Evolutionary conservation across 2,888 invertebrate species (phyloP).

Genomic region (Sarcophaga rosellei): DNA sequence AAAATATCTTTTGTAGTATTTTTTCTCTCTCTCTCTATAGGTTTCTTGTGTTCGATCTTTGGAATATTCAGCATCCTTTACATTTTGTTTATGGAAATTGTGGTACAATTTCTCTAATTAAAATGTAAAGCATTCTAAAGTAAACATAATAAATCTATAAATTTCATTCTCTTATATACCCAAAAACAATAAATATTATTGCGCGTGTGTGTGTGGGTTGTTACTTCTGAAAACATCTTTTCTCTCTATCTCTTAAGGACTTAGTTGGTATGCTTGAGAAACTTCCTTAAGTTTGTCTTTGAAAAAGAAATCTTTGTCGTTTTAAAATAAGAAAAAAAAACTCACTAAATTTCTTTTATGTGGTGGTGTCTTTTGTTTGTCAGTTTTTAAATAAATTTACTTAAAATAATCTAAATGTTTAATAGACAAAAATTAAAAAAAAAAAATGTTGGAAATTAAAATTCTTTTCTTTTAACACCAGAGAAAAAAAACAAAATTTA

Average conservation of each 20-base stretch:
- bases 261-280: constrained; percentile 20
- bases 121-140: constrained; percentile 58
- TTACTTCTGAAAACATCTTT: constrained; percentile 11
- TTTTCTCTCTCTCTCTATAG: constrained; percentile 35
- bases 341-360: constrained; percentile 51
- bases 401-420: constrained; percentile 65
- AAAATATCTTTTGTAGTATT: constrained; percentile 16
- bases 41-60: constrained; percentile 65
- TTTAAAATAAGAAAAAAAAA: background rate
- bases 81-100: constrained; percentile 69
- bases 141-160: constrained; percentile 53
- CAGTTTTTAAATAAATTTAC: constrained; percentile 50
- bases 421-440: constrained; percentile 47
- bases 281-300: constrained; percentile 53
- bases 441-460: constrained; percentile 65
- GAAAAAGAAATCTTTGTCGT: constrained; percentile 45
- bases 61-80: constrained; percentile 63
- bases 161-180: constrained; percentile 56
- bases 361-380: constrained; percentile 20
- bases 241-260: constrained; percentile 18
- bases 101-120: constrained; percentile 61
- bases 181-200: background rate
- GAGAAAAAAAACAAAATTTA: constrained; percentile 26
- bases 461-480: constrained; percentile 16
- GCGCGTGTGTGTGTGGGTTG: constrained; percentile 39